Conservation (phyloP, 1,140 invertebrate genomes). For the Nymphalis io region DNA sequence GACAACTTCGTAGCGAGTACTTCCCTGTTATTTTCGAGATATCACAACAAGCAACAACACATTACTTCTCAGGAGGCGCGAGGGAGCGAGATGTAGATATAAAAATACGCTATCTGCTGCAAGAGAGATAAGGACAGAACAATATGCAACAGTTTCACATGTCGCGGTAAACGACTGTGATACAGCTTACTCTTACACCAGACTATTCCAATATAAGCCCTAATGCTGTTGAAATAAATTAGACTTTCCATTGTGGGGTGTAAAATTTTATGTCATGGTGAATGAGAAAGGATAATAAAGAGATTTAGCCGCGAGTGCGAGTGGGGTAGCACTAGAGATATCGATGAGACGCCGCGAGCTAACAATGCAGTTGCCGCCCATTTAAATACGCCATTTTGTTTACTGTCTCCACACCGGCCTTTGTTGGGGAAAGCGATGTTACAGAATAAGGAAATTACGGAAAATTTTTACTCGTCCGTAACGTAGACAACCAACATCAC, state of each 20-base stretch:
- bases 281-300: constrained; percentile 68
- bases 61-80: constrained; percentile 76
- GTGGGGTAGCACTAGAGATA: constrained; percentile 51
- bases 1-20: constrained; percentile 79
- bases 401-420: constrained; percentile 66
- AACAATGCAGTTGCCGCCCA: constrained; percentile 77
- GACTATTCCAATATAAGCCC: constrained; percentile 36
- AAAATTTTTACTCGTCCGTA: constrained; percentile 68
- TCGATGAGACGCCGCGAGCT: constrained; percentile 57
- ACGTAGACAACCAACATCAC: constrained; percentile 36
- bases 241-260: constrained; percentile 32
- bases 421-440: constrained; percentile 67
- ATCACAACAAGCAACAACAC: constrained; percentile 81
- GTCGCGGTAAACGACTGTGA: constrained; percentile 46
- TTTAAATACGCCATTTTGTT: constrained; percentile 81
- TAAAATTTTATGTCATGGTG: constrained; percentile 49
- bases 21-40: constrained; percentile 81
- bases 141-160: constrained; percentile 74
- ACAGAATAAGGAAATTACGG: constrained; percentile 73
- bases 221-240: constrained; percentile 37
- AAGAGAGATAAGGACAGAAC: constrained; percentile 57
- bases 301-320: constrained; percentile 58
- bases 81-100: constrained; percentile 60
- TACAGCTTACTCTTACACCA: constrained; percentile 37
- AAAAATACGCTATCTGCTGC: constrained; percentile 58